Conservation (phyloP, 1,140 invertebrate genomes). For the Bombus turneri region DNA sequence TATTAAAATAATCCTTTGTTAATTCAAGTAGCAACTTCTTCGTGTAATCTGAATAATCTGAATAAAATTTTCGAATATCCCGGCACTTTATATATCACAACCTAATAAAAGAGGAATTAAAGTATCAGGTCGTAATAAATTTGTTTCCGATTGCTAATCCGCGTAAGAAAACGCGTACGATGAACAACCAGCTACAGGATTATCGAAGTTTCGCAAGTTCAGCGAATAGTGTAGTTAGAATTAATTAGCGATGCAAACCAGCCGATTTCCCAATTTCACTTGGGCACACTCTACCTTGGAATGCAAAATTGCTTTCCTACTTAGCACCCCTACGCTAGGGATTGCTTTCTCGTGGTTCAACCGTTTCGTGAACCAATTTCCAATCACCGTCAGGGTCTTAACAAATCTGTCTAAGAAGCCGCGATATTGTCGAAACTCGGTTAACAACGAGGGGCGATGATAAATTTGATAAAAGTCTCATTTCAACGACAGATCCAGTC, state of each 20-base stretch:
- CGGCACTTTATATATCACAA: not conserved
- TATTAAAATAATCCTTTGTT: not conserved
- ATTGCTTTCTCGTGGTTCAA: not conserved
- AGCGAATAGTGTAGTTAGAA: not conserved
- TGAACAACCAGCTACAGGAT: not conserved
- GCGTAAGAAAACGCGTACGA: no score
- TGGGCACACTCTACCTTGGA: not conserved
- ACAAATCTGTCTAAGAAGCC: not conserved
- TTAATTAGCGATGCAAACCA: constrained; percentile 26
- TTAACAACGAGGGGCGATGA: not conserved
- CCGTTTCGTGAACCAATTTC: constrained; percentile 24
- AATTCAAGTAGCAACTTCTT: not conserved
- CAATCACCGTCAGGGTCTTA: not conserved
- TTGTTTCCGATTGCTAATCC: not conserved
- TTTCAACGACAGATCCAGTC: not conserved
- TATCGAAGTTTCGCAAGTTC: not conserved
- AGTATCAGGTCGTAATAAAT: not conserved
- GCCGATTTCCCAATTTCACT: constrained; percentile 13
- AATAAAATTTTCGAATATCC: no score
- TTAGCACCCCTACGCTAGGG: not conserved
- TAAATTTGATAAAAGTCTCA: not conserved
- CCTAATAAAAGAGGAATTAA: not conserved
- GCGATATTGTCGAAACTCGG: not conserved
- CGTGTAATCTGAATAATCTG: no score
- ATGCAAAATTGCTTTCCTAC: constrained; percentile 7